Conservation (phyloP, 1,140 invertebrate species). For the Drosophila mojavensis region DNA sequence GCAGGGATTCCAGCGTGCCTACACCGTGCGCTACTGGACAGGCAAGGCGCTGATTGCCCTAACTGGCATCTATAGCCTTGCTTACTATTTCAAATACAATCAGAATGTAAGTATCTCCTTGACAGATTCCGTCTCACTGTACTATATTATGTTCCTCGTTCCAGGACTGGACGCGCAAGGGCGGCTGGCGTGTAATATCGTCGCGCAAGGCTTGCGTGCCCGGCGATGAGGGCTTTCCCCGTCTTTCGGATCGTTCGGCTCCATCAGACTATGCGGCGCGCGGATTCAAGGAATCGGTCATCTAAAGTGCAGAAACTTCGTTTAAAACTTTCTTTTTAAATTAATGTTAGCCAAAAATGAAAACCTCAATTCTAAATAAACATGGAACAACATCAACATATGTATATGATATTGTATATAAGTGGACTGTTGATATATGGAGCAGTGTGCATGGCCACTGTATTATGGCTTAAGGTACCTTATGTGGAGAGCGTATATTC, state of each 20-base stretch:
- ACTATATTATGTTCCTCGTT: not conserved
- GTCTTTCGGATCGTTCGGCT: conserved; percentile 85
- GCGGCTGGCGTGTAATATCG: conserved; percentile 87
- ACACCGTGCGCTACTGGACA: conserved; percentile 86
- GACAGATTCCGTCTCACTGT: not conserved
- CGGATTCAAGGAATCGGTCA: conserved; percentile 87
- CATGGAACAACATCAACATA: conserved; percentile 18
- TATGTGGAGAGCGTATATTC: too few species aligned
- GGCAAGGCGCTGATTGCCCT: conserved; percentile 87
- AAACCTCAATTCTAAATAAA: conserved; percentile 59
- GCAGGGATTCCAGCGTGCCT: conserved; percentile 86
- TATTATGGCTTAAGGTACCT: not conserved
- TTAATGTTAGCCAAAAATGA: conserved; percentile 53
- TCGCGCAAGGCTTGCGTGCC: conserved; percentile 86
- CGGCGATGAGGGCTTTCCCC: conserved; percentile 88
- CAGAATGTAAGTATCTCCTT: conserved; percentile 86
- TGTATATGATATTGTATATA: not conserved
- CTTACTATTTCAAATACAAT: conserved; percentile 93
- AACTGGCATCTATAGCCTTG: conserved; percentile 84
- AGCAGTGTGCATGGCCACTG: conserved; percentile 33
- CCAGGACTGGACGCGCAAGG: conserved; percentile 89
- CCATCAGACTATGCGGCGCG: conserved; percentile 88
- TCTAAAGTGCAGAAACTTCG: conserved; percentile 40
- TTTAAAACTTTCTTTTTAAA: conserved; percentile 42
- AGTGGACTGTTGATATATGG: conserved; percentile 4